Conservation (phyloP, 2,888 invertebrate species). For the Antitype chi region DNA sequence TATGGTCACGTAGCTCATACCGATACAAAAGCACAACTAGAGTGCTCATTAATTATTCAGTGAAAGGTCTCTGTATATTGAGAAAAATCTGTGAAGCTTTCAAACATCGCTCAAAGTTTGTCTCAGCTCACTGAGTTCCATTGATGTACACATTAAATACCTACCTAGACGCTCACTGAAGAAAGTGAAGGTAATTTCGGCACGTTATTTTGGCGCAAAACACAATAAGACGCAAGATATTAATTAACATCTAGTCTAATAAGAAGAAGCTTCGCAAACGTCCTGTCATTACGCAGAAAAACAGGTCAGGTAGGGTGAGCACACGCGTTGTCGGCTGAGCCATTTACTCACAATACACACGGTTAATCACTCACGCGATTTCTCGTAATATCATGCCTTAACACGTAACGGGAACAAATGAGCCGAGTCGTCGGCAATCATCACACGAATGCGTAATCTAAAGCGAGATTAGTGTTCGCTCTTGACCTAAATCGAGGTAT, state of each 20-base stretch:
- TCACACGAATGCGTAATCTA: conserved; percentile 69
- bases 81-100: conserved; percentile 8
- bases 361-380: conserved; percentile 83
- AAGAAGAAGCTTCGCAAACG: conserved; percentile 60
- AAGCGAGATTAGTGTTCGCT: conserved; percentile 71
- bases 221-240: conserved; percentile 63
- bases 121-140: not conserved
- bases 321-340: conserved; percentile 72
- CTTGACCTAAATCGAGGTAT: conserved; percentile 74
- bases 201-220: conserved; percentile 39
- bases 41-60: not conserved
- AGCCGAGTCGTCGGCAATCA: conserved; percentile 68
- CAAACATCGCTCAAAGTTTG: not conserved
- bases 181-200: conserved; percentile 40
- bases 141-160: conserved; percentile 6
- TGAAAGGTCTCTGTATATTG: not conserved
- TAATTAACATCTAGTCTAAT: conserved; percentile 65
- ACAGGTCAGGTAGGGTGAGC: conserved; percentile 61
- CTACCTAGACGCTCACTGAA: conserved; percentile 8
- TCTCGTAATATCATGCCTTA: conserved; percentile 76
- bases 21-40: not conserved
- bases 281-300: conserved; percentile 65
- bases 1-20: not conserved
- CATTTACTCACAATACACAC: conserved; percentile 79
- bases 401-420: conserved; percentile 73